Base-by-base conservation (phyloP, 2,888 invertebrate species). In the Melangyna quadrimaculata region DNA sequence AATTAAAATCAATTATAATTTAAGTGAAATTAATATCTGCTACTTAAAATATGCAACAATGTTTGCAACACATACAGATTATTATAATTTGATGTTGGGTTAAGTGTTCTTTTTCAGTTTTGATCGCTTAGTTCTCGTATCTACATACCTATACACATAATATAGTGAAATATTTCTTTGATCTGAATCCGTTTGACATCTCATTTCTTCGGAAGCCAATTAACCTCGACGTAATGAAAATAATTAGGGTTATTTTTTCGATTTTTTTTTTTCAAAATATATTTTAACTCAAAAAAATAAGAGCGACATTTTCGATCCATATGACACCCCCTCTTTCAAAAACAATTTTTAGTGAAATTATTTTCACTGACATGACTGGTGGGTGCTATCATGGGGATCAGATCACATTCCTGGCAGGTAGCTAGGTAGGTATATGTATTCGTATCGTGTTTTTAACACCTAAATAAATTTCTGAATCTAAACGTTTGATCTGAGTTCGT, bases 221-320 rank as follows among this genome's bases (percentile, higher is more conserved):
- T 84, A 80, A 80, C 69, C 80, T 72, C 72, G 67, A 77, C 71
- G 75, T 61, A 80, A 80, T 80, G 55, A 71, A 84, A 84, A 84
- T 84, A 84, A 75, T 84, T 77, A 63, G 61, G 22, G 35, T 35
- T 35, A 27, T 63, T 63, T 17, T 17, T 37, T n/a, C 10, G 14
- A 14, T 48, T 8, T n/a, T 63, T 32, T n/a, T 79, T 51, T 27
- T 63, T 45, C n/a, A 69, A 37, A 32, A 45, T 7, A 59, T 37
- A 59, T 35, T 22, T 14, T 35, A 14, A n/a, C 24, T 0, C 3
- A 24, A n/a, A 51, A 27, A 27, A 24, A 24, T 14, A 51, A 51
- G 24, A 51, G 27, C 59, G 59, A 59, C 59, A 35, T 35, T 35
- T 57, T 57, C 37, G 10, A 63, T 63, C 40, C 63, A 63, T 63